Evolutionary conservation across 2,888 invertebrate genomes (phyloP).

Genomic region (Pheosia gnoma): DNA sequence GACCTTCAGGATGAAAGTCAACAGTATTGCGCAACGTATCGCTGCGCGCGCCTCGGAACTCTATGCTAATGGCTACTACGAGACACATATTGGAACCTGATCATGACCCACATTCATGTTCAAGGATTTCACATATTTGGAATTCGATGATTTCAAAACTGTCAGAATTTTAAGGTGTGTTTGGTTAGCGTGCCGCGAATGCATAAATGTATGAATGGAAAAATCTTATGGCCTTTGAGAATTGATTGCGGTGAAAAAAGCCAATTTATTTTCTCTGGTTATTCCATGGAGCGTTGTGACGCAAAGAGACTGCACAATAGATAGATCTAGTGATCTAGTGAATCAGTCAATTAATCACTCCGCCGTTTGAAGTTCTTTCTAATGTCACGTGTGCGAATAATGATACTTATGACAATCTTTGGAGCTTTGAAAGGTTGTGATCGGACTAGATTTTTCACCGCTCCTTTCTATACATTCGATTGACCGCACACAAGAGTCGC

Average conservation of each 20-base stretch:
- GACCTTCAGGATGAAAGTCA: conserved; percentile 84
- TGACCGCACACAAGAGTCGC: conserved; percentile 38
- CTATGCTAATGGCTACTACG: conserved; percentile 79
- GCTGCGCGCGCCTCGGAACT: conserved; percentile 68
- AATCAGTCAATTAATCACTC: conserved; percentile 47
- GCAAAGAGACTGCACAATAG: conserved; percentile 39
- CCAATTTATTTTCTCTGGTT: conserved; percentile 43
- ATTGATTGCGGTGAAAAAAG: conserved; percentile 23
- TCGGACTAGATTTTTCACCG: conserved; percentile 70
- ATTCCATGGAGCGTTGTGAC: conserved; percentile 43
- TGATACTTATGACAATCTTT: conserved; percentile 35
- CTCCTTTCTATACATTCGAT: conserved; percentile 67
- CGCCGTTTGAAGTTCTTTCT: conserved; percentile 26
- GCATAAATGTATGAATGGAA: conserved; percentile 51
- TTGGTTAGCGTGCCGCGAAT: conserved; percentile 62
- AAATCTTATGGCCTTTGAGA: conserved; percentile 32
- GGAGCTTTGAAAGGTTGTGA: conserved; percentile 52
- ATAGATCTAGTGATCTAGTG: conserved; percentile 37
- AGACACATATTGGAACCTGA: conserved; percentile 78
- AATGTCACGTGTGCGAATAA: conserved; percentile 33
- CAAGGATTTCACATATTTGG: conserved; percentile 84
- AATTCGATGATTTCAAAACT: conserved; percentile 79
- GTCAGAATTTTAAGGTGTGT: conserved; percentile 68
- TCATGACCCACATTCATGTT: conserved; percentile 82
- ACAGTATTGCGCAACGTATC: conserved; percentile 78